These are phyloP conservation scores for Cynocephalus volans DNA, from an alignment of 2,113 vertebrate species.

Conservation along the genomic window DNA sequence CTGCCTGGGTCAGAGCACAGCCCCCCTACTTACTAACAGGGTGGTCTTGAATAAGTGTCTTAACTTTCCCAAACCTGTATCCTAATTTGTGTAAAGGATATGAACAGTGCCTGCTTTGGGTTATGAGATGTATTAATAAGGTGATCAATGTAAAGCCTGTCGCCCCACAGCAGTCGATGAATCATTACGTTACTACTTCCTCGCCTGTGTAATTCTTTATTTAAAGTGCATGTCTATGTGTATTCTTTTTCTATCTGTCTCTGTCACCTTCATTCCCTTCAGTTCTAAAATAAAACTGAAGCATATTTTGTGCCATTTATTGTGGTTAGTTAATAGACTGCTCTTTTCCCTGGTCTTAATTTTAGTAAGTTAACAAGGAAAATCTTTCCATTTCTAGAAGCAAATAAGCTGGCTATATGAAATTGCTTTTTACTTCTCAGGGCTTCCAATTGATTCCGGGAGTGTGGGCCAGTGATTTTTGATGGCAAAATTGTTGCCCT, in stretches of 20 bases:
- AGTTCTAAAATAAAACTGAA: constrained; percentile 44
- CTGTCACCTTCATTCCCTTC: constrained; percentile 40
- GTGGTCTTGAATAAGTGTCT: not conserved
- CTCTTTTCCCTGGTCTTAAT: constrained; percentile 67
- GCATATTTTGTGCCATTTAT: constrained; percentile 51
- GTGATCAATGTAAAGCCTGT: not conserved
- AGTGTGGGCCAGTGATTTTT: not conserved
- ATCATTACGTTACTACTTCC: not conserved
- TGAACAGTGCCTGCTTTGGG: too few species aligned
- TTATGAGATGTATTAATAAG: rapidly evolving
- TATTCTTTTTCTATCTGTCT: not conserved
- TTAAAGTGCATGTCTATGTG: not conserved
- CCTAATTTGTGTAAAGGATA: not conserved
- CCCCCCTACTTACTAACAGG: not conserved
- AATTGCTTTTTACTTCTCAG: not conserved
- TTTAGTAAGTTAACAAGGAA: constrained; percentile 36
- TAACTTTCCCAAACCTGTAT: not conserved
- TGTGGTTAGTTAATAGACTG: constrained; percentile 41
- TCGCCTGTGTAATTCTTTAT: not conserved
- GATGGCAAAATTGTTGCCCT: not conserved
- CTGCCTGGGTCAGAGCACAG: not conserved
- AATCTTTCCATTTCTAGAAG: not conserved
- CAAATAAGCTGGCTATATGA: not conserved
- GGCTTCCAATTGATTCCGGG: not conserved
- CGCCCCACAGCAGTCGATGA: not conserved